Conservation (phyloP, 2,113 vertebrate genomes). For the Thunnus thynnus region DNA sequence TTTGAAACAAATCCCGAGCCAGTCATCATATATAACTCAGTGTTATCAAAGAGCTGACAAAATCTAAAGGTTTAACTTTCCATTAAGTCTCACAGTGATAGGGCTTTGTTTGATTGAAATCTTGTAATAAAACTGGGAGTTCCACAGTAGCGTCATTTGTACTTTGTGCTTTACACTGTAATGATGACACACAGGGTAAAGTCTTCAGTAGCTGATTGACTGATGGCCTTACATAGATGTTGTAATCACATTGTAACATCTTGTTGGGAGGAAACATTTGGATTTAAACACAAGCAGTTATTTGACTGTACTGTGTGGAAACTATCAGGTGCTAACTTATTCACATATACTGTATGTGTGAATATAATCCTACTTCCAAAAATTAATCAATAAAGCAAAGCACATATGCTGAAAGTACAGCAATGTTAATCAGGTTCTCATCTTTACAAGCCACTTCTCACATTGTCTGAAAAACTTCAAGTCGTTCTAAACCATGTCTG, state of each 20-base stretch:
- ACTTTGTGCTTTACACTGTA: slow-evolving; percentile 9
- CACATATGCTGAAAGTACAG: no score
- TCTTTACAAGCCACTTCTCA: no score
- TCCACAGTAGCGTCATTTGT: not conserved
- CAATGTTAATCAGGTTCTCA: no score
- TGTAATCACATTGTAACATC: slow-evolving; percentile 7
- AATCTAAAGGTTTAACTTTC: slow-evolving; percentile 15
- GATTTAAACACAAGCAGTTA: not conserved
- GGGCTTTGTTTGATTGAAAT: slow-evolving; percentile 10
- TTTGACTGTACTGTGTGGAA: not conserved
- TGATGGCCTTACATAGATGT: slow-evolving; percentile 9
- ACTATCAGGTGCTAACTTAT: not conserved
- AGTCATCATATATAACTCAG: not conserved
- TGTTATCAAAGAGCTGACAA: not conserved
- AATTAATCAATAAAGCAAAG: no score
- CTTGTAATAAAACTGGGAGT: slow-evolving; percentile 15
- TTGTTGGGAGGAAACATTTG: not conserved
- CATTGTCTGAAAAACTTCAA: no score
- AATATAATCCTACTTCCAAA: not conserved
- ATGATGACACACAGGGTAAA: slow-evolving; percentile 29
- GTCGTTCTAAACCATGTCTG: not conserved
- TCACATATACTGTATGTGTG: not conserved
- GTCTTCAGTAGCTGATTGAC: slow-evolving; percentile 22
- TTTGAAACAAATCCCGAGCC: not conserved
- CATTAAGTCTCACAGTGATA: not conserved